Base-by-base conservation (phyloP, 2,888 invertebrate species). In the Hoplodrina blanda region DNA sequence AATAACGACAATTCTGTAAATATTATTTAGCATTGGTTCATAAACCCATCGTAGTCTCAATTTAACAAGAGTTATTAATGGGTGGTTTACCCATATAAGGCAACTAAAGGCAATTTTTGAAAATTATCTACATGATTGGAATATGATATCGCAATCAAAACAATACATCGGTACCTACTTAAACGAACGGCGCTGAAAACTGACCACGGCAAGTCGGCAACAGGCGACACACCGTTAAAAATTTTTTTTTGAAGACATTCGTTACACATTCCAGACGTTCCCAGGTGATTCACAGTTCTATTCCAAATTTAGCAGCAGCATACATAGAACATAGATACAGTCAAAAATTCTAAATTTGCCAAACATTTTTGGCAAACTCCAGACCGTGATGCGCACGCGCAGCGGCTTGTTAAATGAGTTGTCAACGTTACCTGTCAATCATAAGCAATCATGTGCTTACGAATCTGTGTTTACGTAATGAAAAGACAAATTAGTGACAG, bases 281-380 rank as follows among this genome's bases (percentile, higher is more conserved):
- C 41, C 11, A 19, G 33, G 44, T 76, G 71, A 70, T 37, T 77
- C 70, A 70, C 33, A 11, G 17, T 53, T 76, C 56, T 69, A 59
- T 69, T 57, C 52, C 20, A 69, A 76, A 62, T 44, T 19, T 6
- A 59, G 46, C 44, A 19, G 37, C 19, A 37, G 44, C 44, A 25
- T 44, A 19, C 2, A 33, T 33, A 33, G 44, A 44, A 7, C 44
- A 53, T 41, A 55, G 49, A 49, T 25, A 59, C 44, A 49, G n/a
- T 11, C 20, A 49, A 64, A 63, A 44, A 11, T 11, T 44, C 44
- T 54, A 55, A 25, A 64, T 20, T 57, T 64, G 41, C 41, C 55
- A 64, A 56, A 33, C 2, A 1, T 60, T 56, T 56, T 61, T 77
- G 72, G 55, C 63, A 71, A 57, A 49, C 33, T 56, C 15, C 17